phyloP scores from a whole-genome alignment of 2,888 invertebrate species.

The Unio pictorum region DNA sequence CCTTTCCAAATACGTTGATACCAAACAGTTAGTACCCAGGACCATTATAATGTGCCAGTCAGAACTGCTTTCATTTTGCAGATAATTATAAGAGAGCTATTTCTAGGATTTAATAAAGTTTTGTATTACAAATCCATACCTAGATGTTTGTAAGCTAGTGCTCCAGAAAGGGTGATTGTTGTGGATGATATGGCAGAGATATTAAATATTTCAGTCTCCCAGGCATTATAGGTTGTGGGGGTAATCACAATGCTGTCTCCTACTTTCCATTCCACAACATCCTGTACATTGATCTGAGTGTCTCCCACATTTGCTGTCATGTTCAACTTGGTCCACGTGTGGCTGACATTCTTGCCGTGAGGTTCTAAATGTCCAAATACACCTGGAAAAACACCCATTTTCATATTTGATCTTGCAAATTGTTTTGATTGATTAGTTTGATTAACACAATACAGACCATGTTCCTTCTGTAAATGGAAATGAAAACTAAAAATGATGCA shows the following conservation, averaged over 20 bases:
- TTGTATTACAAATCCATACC: slow-evolving; percentile 27
- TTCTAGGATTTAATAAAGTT: too few relatives aligned
- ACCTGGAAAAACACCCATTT: slow-evolving; percentile 29
- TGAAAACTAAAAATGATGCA: too few relatives aligned
- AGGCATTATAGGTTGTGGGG: slow-evolving; percentile 48
- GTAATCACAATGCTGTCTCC: slow-evolving; percentile 57
- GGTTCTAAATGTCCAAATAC: slow-evolving; percentile 63
- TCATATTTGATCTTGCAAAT: too few relatives aligned
- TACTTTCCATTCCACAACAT: slow-evolving; percentile 49
- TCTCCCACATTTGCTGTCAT: slow-evolving; percentile 41
- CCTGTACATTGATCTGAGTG: slow-evolving; percentile 38
- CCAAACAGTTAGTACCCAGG: too few relatives aligned
- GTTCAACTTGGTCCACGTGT: slow-evolving; percentile 51
- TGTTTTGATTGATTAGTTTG: too few relatives aligned
- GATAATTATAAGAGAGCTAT: too few relatives aligned
- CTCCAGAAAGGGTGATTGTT: slow-evolving; percentile 47
- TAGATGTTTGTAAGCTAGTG: slow-evolving; percentile 49
- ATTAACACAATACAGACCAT: too few relatives aligned
- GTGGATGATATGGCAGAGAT: slow-evolving; percentile 40
- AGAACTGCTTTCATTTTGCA: too few relatives aligned
- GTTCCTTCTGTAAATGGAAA: too few relatives aligned
- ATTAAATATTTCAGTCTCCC: slow-evolving; percentile 54
- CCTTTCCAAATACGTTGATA: too few relatives aligned
- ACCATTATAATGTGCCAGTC: too few relatives aligned
- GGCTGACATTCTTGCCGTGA: slow-evolving; percentile 48